Evolutionary conservation across 2,113 vertebrate species (phyloP).

Genomic region (Crotophaga sulcirostris): DNA sequence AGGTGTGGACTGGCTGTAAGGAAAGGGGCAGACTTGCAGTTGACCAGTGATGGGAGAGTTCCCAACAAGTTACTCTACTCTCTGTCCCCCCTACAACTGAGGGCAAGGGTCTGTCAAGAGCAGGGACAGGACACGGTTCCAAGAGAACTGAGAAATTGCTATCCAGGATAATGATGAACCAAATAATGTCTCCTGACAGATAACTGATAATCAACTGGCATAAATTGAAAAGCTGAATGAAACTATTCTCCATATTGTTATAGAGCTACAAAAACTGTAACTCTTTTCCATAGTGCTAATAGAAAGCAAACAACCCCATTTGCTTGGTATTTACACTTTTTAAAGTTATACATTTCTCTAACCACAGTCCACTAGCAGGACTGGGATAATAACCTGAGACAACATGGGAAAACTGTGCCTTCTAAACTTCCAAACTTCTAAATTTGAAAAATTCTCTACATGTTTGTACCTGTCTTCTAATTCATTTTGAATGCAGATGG

Average conservation of each 20-base stretch:
- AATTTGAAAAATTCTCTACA: not conserved
- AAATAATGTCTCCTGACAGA: not conserved
- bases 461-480: not conserved
- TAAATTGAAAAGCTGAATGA: not conserved
- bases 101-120: not conserved
- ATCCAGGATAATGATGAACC: not conserved
- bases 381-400: not conserved
- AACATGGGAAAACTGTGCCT: not conserved
- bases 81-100: rapidly evolving
- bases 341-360: not conserved
- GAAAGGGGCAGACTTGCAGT: not conserved
- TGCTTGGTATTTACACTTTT: not conserved
- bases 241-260: not conserved
- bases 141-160: not conserved
- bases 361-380: not conserved
- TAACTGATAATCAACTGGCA: not conserved
- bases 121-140: not conserved
- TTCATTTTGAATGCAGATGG: not conserved
- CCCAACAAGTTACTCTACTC: not conserved
- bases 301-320: not conserved
- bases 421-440: not conserved
- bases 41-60: not conserved
- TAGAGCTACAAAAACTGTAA: not conserved
- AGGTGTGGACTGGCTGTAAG: not conserved
- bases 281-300: not conserved